Base-by-base conservation (phyloP, 1,140 invertebrate species). In the Pseudomyrmex dendroicus region DNA sequence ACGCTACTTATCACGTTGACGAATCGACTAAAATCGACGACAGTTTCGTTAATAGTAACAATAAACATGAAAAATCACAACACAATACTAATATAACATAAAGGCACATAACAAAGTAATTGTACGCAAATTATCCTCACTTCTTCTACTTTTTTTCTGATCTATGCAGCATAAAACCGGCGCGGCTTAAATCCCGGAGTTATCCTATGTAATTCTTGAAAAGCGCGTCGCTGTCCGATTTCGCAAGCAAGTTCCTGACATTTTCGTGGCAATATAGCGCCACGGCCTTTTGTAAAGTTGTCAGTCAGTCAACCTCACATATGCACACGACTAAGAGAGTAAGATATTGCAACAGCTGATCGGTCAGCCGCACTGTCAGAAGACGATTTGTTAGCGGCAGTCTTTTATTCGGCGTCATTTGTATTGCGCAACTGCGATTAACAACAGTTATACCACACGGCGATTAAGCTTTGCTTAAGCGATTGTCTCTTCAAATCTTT, bases 231-330 rank as follows among this genome's bases (percentile, higher is more conserved):
- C 82, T 82, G 68, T 87, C 76, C 64, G 62, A 78, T 92, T 92
- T 89, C 91, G 86, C 90, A 92, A 92, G 54, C 86, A 68, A 35
- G 64, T 74, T 77, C 89, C 87, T 92, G 91, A 92, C 91, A 92
- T 93, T 92, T 91, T 91, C 91, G 88, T 91, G 77, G 84, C 83
- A 62, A 82, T 54, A 52, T 80, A 83, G 78, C 82, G 83, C 86
- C 87, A 20, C 20, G 87, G 89, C 84, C 89, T 92, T 89, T 90
- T 92, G 91, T 91, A 74, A 80, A 78, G 84, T 85, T 85, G 86
- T 88, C 86, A 87, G 83, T 82, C 83, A 59, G 50, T 85, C 86
- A 82, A 70, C 20, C 76, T 82, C 70, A 76, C 35, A 35, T 25
- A 25, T 2, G 25, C 35, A 35, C 35, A 35, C 74, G 54, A 68